Conservation (phyloP, 2,113 vertebrate genomes). For the Corvus cornix region DNA sequence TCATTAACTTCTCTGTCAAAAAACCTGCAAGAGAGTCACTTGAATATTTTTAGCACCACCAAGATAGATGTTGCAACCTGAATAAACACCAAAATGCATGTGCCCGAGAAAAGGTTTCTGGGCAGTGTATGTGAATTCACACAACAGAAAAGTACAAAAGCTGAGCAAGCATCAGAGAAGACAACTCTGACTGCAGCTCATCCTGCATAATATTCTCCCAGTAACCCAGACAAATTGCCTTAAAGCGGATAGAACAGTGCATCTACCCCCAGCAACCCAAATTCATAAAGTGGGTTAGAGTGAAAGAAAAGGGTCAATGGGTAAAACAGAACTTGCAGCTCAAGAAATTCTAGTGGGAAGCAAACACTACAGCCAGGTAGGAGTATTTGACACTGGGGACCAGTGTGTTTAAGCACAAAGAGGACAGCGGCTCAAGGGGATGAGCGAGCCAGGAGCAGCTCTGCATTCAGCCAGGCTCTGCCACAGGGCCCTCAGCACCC, state of each 20-base stretch:
- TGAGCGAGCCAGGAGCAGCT: neutral
- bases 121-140: neutral
- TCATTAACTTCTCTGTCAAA: neutral
- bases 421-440: rapidly evolving
- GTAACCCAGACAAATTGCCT: neutral
- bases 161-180: neutral
- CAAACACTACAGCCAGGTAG: neutral
- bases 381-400: neutral
- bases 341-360: neutral
- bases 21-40: neutral
- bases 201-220: neutral
- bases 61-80: neutral
- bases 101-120: neutral
- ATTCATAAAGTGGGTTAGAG: neutral
- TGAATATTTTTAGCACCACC: neutral
- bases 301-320: neutral
- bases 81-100: neutral
- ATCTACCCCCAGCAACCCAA: neutral
- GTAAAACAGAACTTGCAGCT: neutral
- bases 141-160: neutral
- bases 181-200: neutral
- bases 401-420: neutral
- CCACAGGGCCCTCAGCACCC: neutral
- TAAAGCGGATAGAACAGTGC: neutral
- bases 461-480: neutral